phyloP scores from a whole-genome alignment of 2,113 vertebrate genomes.

The Macquaria australasica region DNA sequence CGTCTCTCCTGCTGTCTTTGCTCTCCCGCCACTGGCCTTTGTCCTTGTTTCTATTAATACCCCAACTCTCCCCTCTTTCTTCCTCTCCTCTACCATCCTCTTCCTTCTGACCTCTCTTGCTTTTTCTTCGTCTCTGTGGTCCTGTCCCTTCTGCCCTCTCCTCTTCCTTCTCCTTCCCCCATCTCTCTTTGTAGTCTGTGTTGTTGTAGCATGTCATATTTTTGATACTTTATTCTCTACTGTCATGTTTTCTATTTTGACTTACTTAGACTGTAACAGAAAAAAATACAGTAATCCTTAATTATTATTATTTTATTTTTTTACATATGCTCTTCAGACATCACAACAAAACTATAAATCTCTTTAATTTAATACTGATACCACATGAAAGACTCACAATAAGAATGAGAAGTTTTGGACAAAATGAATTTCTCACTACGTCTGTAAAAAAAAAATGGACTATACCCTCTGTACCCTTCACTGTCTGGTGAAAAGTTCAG shows the following conservation, averaged over 20 bases:
- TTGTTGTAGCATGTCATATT: not conserved
- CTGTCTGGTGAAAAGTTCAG: not conserved
- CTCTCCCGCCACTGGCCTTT: conserved; percentile 72
- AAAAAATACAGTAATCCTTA: not conserved
- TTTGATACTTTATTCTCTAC: not conserved
- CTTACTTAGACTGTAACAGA: not conserved
- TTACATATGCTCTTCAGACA: not conserved
- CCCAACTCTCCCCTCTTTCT: conserved; percentile 21
- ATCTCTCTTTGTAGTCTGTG: conserved; percentile 32
- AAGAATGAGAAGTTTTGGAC: not conserved
- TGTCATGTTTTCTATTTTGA: conserved; percentile 12
- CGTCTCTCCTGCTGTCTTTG: conserved; percentile 65
- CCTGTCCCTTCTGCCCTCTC: conserved; percentile 41
- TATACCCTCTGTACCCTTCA: not conserved
- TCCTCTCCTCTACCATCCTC: conserved; percentile 32
- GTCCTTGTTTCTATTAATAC: conserved; percentile 78
- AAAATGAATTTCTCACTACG: not conserved
- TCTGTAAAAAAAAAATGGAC: not conserved
- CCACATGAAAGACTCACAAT: not conserved
- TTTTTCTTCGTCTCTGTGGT: conserved; percentile 31
- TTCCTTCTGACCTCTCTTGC: conserved; percentile 46
- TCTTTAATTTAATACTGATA: not conserved
- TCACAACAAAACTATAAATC: not conserved
- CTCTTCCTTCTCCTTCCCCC: conserved; percentile 8
- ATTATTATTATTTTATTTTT: not conserved